Percentiles rank a stretch among this genome's conserved stretches.
phyloP scores from a whole-genome alignment of 2,888 invertebrate genomes.

The Drosophila austrosaltans region DNA sequence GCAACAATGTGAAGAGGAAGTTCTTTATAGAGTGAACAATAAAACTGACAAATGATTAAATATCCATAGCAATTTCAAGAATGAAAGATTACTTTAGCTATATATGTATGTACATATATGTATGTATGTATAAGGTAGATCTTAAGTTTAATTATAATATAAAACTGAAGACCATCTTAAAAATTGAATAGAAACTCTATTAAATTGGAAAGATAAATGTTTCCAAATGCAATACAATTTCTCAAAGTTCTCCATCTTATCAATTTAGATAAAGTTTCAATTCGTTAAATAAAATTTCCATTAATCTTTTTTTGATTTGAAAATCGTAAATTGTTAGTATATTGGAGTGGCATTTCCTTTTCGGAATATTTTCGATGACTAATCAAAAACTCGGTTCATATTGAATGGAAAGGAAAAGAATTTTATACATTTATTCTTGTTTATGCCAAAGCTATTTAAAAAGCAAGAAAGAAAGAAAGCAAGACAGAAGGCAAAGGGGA shows the following conservation, averaged over 20 bases:
- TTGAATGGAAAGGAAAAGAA: slow-evolving; percentile 1
- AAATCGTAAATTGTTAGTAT: slow-evolving; percentile 23
- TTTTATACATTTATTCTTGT: slow-evolving; percentile 21
- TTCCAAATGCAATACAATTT: too few relatives aligned
- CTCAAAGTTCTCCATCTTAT: too few relatives aligned
- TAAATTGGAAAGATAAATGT: too few relatives aligned
- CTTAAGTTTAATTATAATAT: too few relatives aligned
- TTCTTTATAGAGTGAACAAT: neutral
- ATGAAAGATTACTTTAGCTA: too few relatives aligned
- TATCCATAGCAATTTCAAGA: too few relatives aligned
- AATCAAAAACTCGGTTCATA: slow-evolving; percentile 33
- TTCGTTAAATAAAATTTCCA: neutral
- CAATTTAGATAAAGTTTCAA: neutral
- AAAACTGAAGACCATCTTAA: too few relatives aligned
- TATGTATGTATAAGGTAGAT: too few relatives aligned
- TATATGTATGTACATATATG: too few relatives aligned
- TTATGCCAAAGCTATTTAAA: slow-evolving; percentile 19
- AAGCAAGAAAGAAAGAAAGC: neutral
- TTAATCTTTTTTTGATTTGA: neutral
- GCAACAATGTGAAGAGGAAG: neutral
- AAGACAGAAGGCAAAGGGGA: neutral
- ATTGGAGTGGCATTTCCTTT: slow-evolving; percentile 22
- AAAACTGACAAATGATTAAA: too few relatives aligned
- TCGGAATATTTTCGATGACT: slow-evolving; percentile 41
- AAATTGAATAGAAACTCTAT: too few relatives aligned